phyloP scores from a whole-genome alignment of 1,140 invertebrate species.

The Meloidogyne hapla region DNA sequence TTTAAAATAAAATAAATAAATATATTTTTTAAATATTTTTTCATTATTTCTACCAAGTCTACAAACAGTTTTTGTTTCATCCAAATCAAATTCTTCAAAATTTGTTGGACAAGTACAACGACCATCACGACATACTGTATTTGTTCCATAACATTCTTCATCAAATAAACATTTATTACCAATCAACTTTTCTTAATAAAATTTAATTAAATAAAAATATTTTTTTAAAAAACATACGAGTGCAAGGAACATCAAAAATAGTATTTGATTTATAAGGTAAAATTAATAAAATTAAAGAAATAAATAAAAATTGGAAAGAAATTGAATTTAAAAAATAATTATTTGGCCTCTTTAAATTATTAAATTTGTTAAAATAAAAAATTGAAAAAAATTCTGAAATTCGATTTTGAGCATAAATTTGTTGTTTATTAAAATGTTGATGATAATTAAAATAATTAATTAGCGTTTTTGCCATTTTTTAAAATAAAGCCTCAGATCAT shows the following conservation, averaged over 20 bases:
- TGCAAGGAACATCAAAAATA: conserved; percentile 57
- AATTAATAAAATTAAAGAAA: conserved; percentile 17
- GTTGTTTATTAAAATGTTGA: neutral
- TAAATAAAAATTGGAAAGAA: neutral
- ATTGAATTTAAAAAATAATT: neutral
- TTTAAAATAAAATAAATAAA: conserved; percentile 30
- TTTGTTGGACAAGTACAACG: conserved; percentile 63
- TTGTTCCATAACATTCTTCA: conserved; percentile 63
- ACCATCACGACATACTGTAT: conserved; percentile 59
- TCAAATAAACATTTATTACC: conserved; percentile 62
- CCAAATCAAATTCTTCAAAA: conserved; percentile 63
- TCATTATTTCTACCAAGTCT: conserved; percentile 48
- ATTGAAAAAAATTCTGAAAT: neutral
- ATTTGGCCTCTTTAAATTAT: neutral
- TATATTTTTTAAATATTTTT: conserved; percentile 18
- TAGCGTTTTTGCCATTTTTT: neutral
- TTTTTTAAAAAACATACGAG: conserved; percentile 38
- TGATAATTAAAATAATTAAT: neutral
- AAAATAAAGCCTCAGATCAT: neutral
- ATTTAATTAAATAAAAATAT: neutral
- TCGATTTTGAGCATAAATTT: neutral
- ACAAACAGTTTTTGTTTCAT: conserved; percentile 55
- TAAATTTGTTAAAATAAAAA: neutral
- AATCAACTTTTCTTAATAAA: conserved; percentile 59
- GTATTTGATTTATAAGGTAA: conserved; percentile 9